Evolutionary conservation across 2,888 invertebrate genomes (phyloP).

Genomic region (Tenodera sinensis): DNA sequence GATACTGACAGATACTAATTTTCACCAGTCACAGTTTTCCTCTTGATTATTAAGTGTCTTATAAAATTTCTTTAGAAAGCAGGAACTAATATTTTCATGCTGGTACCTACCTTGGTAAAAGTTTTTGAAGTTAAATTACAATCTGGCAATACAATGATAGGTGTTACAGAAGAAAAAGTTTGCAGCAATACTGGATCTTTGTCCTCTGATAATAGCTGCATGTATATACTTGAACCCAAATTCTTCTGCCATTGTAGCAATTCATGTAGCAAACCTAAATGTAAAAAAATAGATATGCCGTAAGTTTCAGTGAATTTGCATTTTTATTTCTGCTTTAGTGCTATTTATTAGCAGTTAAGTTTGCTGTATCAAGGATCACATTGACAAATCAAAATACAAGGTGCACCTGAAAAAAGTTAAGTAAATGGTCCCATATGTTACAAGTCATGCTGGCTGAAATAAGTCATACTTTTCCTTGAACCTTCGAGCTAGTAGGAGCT

Average conservation of each 20-base stretch:
- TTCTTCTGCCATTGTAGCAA: background rate
- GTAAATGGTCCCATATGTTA: no score
- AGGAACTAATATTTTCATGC: no score
- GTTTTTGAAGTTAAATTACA: background rate
- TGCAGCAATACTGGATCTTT: background rate
- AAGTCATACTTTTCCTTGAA: no score
- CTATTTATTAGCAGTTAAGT: no score
- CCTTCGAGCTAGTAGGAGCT: no score
- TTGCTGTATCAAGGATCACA: no score
- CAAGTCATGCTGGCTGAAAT: no score
- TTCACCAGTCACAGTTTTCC: no score
- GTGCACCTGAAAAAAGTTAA: no score
- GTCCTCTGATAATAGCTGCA: background rate
- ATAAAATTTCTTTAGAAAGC: background rate
- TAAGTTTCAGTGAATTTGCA: background rate
- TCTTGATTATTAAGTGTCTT: background rate
- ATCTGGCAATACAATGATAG: background rate
- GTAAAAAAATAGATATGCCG: background rate
- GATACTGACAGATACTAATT: no score
- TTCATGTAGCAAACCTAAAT: background rate
- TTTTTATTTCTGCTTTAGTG: no score
- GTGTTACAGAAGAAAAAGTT: background rate
- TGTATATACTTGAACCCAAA: background rate
- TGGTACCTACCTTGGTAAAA: background rate
- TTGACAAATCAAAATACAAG: no score